These are phyloP conservation scores for Otus scops DNA, from an alignment of 2,797 vertebrate species.

Conservation along the genomic window DNA sequence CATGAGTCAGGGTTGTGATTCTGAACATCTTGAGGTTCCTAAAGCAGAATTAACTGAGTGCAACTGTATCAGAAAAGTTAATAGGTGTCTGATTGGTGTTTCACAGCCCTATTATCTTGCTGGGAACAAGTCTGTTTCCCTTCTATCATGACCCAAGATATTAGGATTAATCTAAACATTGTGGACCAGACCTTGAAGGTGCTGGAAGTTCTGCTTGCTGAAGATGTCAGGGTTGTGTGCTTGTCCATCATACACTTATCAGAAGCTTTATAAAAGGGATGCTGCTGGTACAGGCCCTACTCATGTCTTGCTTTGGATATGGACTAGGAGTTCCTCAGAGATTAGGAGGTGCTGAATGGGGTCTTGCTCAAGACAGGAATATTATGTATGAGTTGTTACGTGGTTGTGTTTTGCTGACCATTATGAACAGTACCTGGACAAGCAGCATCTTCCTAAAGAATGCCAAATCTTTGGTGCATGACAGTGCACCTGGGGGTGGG, in stretches of 20 bases:
- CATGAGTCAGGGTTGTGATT: background rate
- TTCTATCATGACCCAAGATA: background rate
- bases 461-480: background rate
- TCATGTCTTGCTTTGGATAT: background rate
- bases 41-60: background rate
- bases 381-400: background rate
- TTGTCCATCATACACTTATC: background rate
- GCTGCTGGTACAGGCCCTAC: background rate
- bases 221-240: background rate
- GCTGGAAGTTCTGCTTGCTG: background rate
- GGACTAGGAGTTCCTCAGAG: background rate
- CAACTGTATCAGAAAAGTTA: background rate
- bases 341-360: background rate
- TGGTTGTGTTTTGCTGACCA: background rate
- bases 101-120: background rate
- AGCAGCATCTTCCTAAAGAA: background rate
- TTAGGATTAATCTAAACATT: background rate
- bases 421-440: background rate
- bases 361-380: background rate
- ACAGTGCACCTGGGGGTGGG: background rate
- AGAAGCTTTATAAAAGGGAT: background rate
- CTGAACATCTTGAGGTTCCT: background rate
- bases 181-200: background rate
- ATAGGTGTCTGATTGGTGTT: background rate
- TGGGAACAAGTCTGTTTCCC: background rate